Evolutionary conservation across 2,113 vertebrate species (phyloP), one percentile per base, ranked within the genome.

Genomic region (Numenius arquata): DNA sequence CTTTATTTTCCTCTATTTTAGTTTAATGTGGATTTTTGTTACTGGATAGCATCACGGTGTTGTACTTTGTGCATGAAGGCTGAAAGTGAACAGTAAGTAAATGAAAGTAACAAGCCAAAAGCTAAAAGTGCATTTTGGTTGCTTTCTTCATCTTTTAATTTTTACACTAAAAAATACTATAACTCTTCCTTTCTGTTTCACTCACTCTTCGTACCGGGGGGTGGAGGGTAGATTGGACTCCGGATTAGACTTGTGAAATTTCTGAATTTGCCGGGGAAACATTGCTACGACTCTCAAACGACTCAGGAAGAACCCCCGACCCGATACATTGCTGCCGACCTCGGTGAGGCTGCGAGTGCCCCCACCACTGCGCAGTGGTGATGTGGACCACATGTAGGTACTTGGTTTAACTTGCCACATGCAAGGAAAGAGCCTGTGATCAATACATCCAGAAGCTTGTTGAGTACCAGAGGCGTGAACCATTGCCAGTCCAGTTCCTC

Each of bases 321-420:
- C 19, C 3, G 5, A 18, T 36, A 15, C 0, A 1, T 15, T 66
- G 19, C 52, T 15, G 8, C 11, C 1, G 3, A 19, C 1, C 2
- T 26, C 0, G 2, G 20, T n/a, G 75, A 74, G 41, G 63, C 59
- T 52, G n/a, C 0, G 4, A 65, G 41, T 23, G 48, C 26, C 34
- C 23, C 9, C 48, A 43, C 15, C 34, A 2, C 52, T 45, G 18
- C 1, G 2, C 29, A 41, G 25, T 11, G n/a, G 26, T 52, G 40
- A 27, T 86, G 56, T 45, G 58, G n/a, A 19, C 58, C 25, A 7
- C 20, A n/a, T n/a, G 15, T 32, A 41, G 41, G 8, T 48, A 6
- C 22, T 43, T 67, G 29, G 17, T 70, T 88, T 91, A 85, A 41
- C 25, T 34, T 59, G 15, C 29, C 50, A 13, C 7, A 14, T 17